Evolutionary conservation across 2,888 invertebrate species (phyloP), one percentile per base, ranked within the genome.

Genomic region (Coelinius sp.): DNA sequence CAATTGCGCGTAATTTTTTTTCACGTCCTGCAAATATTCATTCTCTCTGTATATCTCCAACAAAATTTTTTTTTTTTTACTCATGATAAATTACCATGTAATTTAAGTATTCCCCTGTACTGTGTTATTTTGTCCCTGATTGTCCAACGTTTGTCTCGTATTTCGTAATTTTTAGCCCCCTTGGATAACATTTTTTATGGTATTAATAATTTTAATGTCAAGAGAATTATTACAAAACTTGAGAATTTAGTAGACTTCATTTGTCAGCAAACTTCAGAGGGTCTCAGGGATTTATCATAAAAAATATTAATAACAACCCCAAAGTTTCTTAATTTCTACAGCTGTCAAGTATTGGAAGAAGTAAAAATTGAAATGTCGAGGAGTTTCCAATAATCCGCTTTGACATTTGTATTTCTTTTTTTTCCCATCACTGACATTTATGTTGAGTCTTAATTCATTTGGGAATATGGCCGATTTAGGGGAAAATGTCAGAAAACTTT

Each of bases 81-180:
- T 46, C 20, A 52, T 53, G 31, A 35, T 24, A 25, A 41, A 41
- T 88, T 86, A 92, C 93, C 91, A 79, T 92, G 91, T 68, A 93
- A 87, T 82, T 91, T 92, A 35, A 92, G 90, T 35, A 93, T 88
- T 22, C 92, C 92, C 59, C 92, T 90, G 78, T 92, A 93, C 81
- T 92, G 92, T 68, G 89, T 90, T 52, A 92, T 90, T 87, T 92
- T 92, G 79, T 93, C 93, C 78, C 89, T 90, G 56, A 91, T 91
- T 1, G 91, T 90, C 93, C 93, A 93, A 83, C 90, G 90, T 35
- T 90, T 90, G 77, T 92, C 91, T 81, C 90, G 90, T 90, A 92
- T 91, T 31, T 91, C 91, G 87, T 92, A 92, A 70, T 90, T 87
- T 71, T 90, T 90, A 85, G 91, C 91, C 24, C 90, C 90, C 10